Base-by-base conservation (phyloP, 1,140 invertebrate genomes). In the Philaenus spumarius region DNA sequence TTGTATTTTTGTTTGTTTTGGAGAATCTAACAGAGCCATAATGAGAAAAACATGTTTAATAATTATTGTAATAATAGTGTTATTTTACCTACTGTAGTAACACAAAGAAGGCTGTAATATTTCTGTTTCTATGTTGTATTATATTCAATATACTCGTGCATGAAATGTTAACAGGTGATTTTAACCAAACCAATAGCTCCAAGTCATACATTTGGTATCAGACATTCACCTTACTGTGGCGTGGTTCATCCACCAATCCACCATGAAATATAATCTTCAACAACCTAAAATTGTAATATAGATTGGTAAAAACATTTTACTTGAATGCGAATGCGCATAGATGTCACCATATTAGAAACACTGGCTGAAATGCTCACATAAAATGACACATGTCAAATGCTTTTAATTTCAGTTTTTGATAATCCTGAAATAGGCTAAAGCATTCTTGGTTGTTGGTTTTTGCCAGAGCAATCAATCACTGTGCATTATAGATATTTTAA, bases 161-260 rank as follows among this genome's bases (percentile, higher is more conserved):
- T n/a, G n/a, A n/a, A n/a, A n/a, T n/a, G n/a, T 7, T 37, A n/a
- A 14, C 35, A 59, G 57, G 57, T 59, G 26, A 15, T 34, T 4
- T 20, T 53, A 14, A 59, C 48, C 35, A 59, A 59, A 26, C 23
- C 7, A 2, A 46, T 55, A 23, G 51, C 58, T n/a, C 58, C 58
- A 34, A 46, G 22, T 24, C 51, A 55, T 40, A 60, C 58, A 20
- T 60, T 60, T 37, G 58, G 58, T 11, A 60, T 60, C 19, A 55
- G 46, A 43, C 58, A 60, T 24, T 60, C 58, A 2, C 52, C 43
- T n/a, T 56, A 60, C 43, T 55, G 40, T 17, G 58, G 58, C 6
- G 58, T 63, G 24, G n/a, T 23, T 7, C 26, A 42, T 24, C 23
- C 45, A 3, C 30, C 48, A 15, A 35, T 40, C n/a, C 6, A 48